Conservation (phyloP, 2,113 vertebrate species). For the Lucifuga dentata region DNA sequence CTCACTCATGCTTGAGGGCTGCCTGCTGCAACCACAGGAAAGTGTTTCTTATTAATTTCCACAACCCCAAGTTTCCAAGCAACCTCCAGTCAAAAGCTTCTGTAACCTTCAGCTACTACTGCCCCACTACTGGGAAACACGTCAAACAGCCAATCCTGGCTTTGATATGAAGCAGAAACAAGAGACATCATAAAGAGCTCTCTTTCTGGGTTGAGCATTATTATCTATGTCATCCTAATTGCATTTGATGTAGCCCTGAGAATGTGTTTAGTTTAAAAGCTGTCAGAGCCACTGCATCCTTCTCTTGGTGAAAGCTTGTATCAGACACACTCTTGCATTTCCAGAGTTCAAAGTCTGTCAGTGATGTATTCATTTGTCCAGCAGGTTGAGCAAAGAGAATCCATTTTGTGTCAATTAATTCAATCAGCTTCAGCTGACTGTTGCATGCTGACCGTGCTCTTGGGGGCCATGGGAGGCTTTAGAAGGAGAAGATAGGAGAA, state of each 20-base stretch:
- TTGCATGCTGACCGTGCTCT: constrained; percentile 54
- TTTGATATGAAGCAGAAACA: constrained; percentile 42
- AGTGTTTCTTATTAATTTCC: constrained; percentile 66
- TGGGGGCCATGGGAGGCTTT: constrained; percentile 38
- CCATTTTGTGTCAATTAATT: constrained; percentile 67
- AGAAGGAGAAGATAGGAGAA: constrained; percentile 51
- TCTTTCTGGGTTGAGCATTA: constrained; percentile 16
- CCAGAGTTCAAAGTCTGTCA: constrained; percentile 46
- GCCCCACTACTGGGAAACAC: constrained; percentile 47
- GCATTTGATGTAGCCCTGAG: constrained; percentile 38
- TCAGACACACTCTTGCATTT: constrained; percentile 23
- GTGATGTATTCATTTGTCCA: constrained; percentile 60
- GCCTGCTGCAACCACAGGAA: constrained; percentile 58
- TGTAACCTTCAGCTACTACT: constrained; percentile 41
- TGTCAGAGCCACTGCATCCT: constrained; percentile 17
- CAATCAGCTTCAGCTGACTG: constrained; percentile 65
- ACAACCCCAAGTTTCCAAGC: constrained; percentile 40
- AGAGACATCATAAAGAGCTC: constrained; percentile 25
- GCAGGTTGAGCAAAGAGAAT: constrained; percentile 58
- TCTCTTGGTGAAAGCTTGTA: constrained; percentile 7
- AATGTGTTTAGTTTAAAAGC: constrained; percentile 45
- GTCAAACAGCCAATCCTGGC: constrained; percentile 35
- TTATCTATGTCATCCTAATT: constrained; percentile 40
- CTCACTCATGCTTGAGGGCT: constrained; percentile 64
- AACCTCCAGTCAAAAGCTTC: constrained; percentile 39